phyloP scores from a whole-genome alignment of 2,888 invertebrate genomes.

The Epinotia nisella region DNA sequence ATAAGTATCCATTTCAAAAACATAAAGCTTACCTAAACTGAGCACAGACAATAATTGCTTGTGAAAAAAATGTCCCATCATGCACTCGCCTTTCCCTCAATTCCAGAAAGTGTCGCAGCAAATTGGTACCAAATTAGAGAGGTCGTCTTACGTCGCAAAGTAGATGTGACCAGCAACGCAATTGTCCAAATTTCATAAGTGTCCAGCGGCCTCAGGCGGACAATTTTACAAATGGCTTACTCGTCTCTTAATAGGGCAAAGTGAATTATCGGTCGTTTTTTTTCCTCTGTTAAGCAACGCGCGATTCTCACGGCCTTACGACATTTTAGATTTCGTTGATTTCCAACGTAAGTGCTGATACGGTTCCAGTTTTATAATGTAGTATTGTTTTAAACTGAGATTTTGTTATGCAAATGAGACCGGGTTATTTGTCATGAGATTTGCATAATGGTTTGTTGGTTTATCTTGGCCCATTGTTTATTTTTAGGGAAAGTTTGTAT shows the following conservation, averaged over 20 bases:
- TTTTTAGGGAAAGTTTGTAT: constrained; percentile 41
- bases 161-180: constrained; percentile 65
- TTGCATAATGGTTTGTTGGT: constrained; percentile 44
- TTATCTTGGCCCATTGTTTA: constrained; percentile 41
- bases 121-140: constrained; percentile 56
- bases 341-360: constrained; percentile 66
- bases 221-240: constrained; percentile 75
- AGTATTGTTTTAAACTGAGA: constrained; percentile 74
- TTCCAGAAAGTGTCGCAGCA: constrained; percentile 18
- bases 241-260: constrained; percentile 69
- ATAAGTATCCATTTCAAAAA: too few relatives aligned
- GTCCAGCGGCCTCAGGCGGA: constrained; percentile 73
- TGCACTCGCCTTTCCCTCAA: constrained; percentile 21
- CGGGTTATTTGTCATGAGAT: constrained; percentile 50
- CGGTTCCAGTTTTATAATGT: constrained; percentile 71
- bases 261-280: constrained; percentile 71
- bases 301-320: constrained; percentile 77
- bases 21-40: too few relatives aligned
- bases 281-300: constrained; percentile 62
- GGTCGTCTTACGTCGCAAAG: constrained; percentile 64
- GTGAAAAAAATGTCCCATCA: constrained; percentile 12
- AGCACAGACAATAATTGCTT: background rate
- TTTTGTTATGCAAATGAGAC: constrained; percentile 68
- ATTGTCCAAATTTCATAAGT: constrained; percentile 66
- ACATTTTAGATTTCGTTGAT: constrained; percentile 74